phyloP scores from a whole-genome alignment of 2,888 invertebrate species.

The Callosobruchus maculatus region DNA sequence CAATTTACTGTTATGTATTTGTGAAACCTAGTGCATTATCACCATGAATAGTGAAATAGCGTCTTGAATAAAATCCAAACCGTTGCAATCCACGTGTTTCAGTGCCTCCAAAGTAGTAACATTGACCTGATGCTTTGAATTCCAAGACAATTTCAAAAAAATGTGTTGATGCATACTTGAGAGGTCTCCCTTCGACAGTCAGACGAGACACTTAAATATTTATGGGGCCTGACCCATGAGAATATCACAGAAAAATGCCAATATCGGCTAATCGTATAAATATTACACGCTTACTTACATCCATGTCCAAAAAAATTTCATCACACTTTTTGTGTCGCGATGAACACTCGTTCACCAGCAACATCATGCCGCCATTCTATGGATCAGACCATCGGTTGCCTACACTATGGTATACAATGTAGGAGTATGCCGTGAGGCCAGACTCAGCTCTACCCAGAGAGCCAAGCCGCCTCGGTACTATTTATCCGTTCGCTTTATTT shows the following conservation, averaged over 20 bases:
- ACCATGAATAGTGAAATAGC: no score
- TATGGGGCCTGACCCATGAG: constrained; percentile 50
- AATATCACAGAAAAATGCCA: constrained; percentile 48
- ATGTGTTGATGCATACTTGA: not conserved
- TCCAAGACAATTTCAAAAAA: not conserved
- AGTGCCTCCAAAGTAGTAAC: no score
- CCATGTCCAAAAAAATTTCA: constrained; percentile 27
- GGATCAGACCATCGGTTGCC: constrained; percentile 46
- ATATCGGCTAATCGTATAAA: not conserved
- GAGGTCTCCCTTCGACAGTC: not conserved
- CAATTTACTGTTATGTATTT: no score
- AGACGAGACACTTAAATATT: constrained; percentile 17
- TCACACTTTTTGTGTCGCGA: constrained; percentile 12
- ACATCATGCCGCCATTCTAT: constrained; percentile 44
- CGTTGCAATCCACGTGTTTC: no score
- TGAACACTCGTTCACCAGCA: constrained; percentile 20
- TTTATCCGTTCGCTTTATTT: not conserved
- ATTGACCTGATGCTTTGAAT: no score
- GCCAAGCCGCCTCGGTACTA: not conserved
- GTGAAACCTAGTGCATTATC: no score
- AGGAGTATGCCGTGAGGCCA: constrained; percentile 15
- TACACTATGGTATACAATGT: constrained; percentile 39
- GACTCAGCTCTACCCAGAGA: not conserved
- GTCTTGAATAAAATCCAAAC: no score
- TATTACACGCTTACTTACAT: constrained; percentile 17